Conservation (phyloP, 2,113 vertebrate species). For the Brachypodius melanocephalos region DNA sequence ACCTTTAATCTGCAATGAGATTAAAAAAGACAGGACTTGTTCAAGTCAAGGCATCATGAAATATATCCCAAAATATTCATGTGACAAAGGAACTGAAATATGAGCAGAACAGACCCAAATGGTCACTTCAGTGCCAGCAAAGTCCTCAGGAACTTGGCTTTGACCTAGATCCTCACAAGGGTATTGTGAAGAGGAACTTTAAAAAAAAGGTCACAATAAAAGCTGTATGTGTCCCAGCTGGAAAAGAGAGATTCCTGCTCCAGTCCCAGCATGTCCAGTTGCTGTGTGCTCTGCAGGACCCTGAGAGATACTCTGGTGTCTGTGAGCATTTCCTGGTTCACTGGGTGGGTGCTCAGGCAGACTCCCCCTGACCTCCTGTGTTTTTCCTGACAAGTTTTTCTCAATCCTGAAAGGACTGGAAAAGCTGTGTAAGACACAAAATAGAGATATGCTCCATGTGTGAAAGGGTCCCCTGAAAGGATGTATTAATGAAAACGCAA, state of each 20-base stretch:
- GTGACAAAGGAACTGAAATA: slow-evolving; percentile 4
- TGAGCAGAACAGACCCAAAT: not conserved
- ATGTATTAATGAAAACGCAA: not conserved
- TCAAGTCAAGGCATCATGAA: not conserved
- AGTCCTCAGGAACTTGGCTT: not conserved
- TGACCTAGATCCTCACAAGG: not conserved
- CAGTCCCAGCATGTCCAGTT: not conserved
- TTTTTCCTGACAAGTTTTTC: not conserved
- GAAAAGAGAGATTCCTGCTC: not conserved
- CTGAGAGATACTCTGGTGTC: not conserved
- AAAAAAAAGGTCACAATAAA: not conserved
- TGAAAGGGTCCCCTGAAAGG: not conserved
- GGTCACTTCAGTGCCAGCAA: not conserved
- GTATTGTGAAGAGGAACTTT: not conserved
- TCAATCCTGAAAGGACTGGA: not conserved
- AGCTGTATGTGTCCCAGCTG: not conserved
- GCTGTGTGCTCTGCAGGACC: not conserved
- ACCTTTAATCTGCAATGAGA: not conserved
- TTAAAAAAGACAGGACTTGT: not conserved
- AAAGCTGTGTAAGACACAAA: not conserved
- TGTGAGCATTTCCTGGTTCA: not conserved
- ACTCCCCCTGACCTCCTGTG: not conserved
- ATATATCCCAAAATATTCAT: not conserved
- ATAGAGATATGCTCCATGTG: not conserved
- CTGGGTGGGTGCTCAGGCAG: not conserved